Percentiles rank a stretch among this genome's conserved stretches.
phyloP scores from a whole-genome alignment of 2,113 vertebrate genomes.

The Mesitornis unicolor region DNA sequence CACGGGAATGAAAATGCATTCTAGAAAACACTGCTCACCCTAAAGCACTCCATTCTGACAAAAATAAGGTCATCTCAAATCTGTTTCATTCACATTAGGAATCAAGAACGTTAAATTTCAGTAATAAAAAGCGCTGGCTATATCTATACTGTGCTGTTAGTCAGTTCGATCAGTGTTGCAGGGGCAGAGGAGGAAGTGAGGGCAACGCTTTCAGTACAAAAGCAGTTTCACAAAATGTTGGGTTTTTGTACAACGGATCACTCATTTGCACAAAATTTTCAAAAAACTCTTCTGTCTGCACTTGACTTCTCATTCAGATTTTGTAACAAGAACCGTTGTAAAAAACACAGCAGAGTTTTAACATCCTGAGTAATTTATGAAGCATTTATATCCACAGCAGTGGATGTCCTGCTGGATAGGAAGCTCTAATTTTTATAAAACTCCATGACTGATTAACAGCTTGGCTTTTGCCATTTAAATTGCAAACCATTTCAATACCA shows the following conservation, averaged over 20 bases:
- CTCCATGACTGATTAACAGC: neutral
- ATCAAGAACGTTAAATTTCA: neutral
- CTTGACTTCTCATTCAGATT: neutral
- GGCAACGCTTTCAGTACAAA: neutral
- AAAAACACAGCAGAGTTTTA: constrained; percentile 29
- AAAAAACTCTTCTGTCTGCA: neutral
- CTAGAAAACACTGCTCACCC: neutral
- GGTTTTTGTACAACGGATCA: neutral
- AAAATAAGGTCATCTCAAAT: neutral
- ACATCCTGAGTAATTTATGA: constrained; percentile 39
- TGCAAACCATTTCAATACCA: neutral
- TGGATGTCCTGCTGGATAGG: constrained; percentile 17
- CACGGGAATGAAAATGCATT: neutral
- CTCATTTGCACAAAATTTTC: neutral
- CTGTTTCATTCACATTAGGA: neutral
- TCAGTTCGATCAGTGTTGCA: neutral
- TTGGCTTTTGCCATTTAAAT: neutral
- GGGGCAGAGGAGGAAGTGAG: neutral
- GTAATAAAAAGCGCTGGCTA: neutral
- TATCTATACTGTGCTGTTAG: neutral
- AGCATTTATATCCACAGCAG: constrained; percentile 33
- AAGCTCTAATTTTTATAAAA: constrained; percentile 37
- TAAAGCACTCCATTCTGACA: neutral
- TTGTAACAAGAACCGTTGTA: neutral
- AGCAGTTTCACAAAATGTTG: neutral